Evolutionary conservation across 2,888 invertebrate genomes (phyloP), one percentile per base, ranked within the genome.

Genomic region (Andrena trimmerana): DNA sequence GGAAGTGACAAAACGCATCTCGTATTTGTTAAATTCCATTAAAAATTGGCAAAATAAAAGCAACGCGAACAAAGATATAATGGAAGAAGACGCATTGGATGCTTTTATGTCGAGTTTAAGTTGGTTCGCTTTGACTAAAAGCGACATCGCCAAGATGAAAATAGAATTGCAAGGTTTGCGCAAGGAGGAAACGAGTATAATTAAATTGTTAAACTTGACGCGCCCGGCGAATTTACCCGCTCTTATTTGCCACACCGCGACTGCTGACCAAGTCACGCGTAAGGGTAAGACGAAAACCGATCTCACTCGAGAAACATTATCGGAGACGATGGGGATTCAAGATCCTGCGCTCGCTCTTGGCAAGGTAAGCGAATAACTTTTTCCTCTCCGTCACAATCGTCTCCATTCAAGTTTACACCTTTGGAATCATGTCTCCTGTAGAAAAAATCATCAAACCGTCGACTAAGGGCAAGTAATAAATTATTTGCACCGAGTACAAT

Each of bases 41-140:
- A 88, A 92, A 62, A 91, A 91, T 59, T 90, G 93, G 52, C 91
- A 92, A 94, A 93, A 60, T 95, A 95, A 88, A 33, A 85, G 82
- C 62, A 77, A 74, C 7, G 86, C 88, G 7, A 74, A 73, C 8
- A 48, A 66, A 1, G 87, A 84, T 2, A 89, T 93, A 75, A 94
- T 94, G 8, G 96, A 96, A 7, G 95, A 95, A 59, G 98, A 98
- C 92, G 97, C 97, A 1, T 94, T 99, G 65, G 99, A 99, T 92
- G 96, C 96, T 5, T 99, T 96, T 93, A 98, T 99, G 98, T 95
- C 95, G 52, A 95, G 95, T 50, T 94, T 98, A 50, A 95, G 94
- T 82, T 90, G 95, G 27, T 91, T 92, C 2, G 91, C 94, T 78
- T 94, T 95, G 0, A 95, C 95, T 75, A 96, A 96, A 90, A 95